Evolutionary conservation across 2,113 vertebrate species (phyloP).

Genomic region (Pluvialis apricaria): DNA sequence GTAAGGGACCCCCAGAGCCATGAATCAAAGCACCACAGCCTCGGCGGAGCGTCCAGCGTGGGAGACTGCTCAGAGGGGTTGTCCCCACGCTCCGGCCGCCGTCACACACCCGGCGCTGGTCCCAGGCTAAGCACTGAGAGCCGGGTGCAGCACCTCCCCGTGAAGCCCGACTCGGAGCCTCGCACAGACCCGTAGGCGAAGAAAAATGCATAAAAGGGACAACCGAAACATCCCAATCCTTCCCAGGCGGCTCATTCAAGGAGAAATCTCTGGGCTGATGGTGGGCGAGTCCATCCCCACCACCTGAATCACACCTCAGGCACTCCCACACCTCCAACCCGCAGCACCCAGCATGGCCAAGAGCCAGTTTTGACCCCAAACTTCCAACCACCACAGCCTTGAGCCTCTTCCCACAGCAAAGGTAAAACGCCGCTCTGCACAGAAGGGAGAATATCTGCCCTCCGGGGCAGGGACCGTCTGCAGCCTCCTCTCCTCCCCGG

Average conservation of each 20-base stretch:
- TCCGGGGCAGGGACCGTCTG: rapidly evolving
- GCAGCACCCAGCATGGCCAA: rapidly evolving
- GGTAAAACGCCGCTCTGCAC: not conserved
- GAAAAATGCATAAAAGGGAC: not conserved
- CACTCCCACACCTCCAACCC: not conserved
- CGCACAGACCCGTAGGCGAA: not conserved
- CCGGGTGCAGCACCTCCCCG: not conserved
- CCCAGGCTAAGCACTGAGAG: not conserved
- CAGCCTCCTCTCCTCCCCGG: not conserved
- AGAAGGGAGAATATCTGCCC: not conserved
- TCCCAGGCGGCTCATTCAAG: not conserved
- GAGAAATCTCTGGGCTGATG: not conserved
- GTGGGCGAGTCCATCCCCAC: not conserved
- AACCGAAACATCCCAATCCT: not conserved
- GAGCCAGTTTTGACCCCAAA: not conserved
- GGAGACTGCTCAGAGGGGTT: not conserved
- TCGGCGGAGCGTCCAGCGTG: rapidly evolving
- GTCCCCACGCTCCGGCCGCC: rapidly evolving
- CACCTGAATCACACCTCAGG: not conserved
- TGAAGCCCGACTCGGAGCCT: not conserved
- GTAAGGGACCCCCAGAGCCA: not conserved
- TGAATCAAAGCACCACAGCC: rapidly evolving
- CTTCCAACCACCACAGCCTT: rapidly evolving
- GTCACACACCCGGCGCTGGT: rapidly evolving
- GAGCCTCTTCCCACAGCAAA: not conserved